Conservation (phyloP, 2,888 invertebrate genomes). For the Drosophila antonietae region DNA sequence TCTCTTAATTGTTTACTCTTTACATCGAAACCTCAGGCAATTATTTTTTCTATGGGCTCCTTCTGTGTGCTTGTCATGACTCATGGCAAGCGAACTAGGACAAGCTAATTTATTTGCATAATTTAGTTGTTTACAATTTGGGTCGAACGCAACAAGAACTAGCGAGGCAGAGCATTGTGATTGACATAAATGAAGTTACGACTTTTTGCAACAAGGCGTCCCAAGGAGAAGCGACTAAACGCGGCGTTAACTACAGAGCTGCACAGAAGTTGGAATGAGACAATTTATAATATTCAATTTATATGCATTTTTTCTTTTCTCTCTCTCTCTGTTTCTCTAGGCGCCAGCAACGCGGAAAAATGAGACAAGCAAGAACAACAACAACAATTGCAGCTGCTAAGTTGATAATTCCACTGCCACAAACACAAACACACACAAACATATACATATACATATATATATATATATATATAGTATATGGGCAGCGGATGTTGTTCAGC, state of each 20-base stretch:
- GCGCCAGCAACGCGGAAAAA: slow-evolving; percentile 34
- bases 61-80: slow-evolving; percentile 10
- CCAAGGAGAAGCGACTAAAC: slow-evolving; percentile 32
- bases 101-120: slow-evolving; percentile 76
- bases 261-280: slow-evolving; percentile 63
- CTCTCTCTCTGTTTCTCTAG: slow-evolving; percentile 18
- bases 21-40: slow-evolving; percentile 7
- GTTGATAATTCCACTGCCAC: slow-evolving; percentile 67
- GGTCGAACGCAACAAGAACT: slow-evolving; percentile 29
- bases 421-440: slow-evolving; percentile 5
- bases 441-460: no score
- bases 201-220: slow-evolving; percentile 59
- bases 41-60: slow-evolving; percentile 33
- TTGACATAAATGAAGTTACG: slow-evolving; percentile 83
- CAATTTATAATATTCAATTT: slow-evolving; percentile 83
- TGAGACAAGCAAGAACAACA: slow-evolving; percentile 23
- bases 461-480: neutral
- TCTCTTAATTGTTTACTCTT: slow-evolving; percentile 33
- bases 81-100: slow-evolving; percentile 27
- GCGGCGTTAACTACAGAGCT: slow-evolving; percentile 42
- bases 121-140: slow-evolving; percentile 82
- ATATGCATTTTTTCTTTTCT: slow-evolving; percentile 76
- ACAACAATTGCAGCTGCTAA: slow-evolving; percentile 60
- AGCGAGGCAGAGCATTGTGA: slow-evolving; percentile 56
- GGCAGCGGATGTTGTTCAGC: slow-evolving; percentile 9